Percentiles rank a stretch among this genome's conserved stretches.
phyloP scores from a whole-genome alignment of 2,797 vertebrate species.

The Phrynocephalus guinanensis region DNA sequence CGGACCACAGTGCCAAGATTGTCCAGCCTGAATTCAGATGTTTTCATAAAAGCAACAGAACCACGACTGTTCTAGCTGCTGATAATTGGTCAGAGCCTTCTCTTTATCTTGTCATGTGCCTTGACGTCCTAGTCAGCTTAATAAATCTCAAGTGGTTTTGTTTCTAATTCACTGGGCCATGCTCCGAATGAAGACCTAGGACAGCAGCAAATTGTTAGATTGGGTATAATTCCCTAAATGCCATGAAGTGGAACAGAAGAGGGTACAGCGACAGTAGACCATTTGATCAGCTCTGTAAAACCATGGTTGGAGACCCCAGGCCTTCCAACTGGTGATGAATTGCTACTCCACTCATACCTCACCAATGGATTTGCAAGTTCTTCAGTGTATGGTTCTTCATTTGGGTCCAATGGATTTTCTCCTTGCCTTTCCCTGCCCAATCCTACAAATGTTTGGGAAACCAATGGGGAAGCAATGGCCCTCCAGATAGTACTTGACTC shows the following conservation, averaged over 20 bases:
- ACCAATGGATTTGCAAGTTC: background rate
- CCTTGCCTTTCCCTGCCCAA: no score
- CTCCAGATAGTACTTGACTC: no score
- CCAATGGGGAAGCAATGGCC: no score
- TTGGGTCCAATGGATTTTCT: background rate
- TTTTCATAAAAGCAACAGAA: background rate
- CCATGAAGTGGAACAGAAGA: background rate
- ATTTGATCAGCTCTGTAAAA: background rate
- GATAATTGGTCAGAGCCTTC: conserved; percentile 9
- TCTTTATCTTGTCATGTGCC: background rate
- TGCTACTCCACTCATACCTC: background rate
- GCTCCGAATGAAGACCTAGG: background rate
- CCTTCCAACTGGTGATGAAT: background rate
- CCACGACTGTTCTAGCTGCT: background rate
- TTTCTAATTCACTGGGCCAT: background rate
- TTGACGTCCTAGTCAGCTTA: background rate
- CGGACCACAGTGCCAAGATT: background rate
- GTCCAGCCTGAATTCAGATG: background rate
- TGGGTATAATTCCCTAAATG: background rate
- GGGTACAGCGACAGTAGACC: background rate
- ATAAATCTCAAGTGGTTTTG: no score
- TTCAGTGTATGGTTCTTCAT: background rate
- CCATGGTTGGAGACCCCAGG: background rate
- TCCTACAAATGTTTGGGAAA: no score
- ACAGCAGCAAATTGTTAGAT: background rate